Evolutionary conservation across 2,888 invertebrate species (phyloP), one percentile per base, ranked within the genome.

Genomic region (Belgica antarctica): DNA sequence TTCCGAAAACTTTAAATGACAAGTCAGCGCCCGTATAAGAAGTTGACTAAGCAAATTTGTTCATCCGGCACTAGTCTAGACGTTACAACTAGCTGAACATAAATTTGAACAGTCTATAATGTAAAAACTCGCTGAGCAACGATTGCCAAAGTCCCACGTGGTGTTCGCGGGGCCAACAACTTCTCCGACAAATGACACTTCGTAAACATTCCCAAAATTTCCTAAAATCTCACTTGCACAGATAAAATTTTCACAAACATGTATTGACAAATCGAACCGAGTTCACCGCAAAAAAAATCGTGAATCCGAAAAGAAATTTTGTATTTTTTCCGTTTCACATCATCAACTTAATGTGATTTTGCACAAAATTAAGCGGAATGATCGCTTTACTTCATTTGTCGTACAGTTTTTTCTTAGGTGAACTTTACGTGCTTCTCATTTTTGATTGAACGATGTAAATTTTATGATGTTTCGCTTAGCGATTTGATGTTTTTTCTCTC

Each of bases 361-460:
- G 52, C 52, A 52, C 52, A 52, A 52, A 52, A 22, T 52, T 52
- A 52, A 19, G 22, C 52, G 22, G 52, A 52, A 22, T 52, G 52
- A 52, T 52, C 22, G 17, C 22, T 52, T 22, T 52, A 52, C 22
- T 22, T 17, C 17, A 52, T 52, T 52, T 22, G 19, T 12, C 22
- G 52, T 52, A n/a, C 52, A 17, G 8, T 22, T 52, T 12, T 52
- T 52, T n/a, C n/a, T n/a, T 17, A 52, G 17, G 52, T 52, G 52
- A 52, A 52, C 52, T 52, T 52, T 52, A 52, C 52, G 52, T 52
- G 17, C 52, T 52, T 52, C 52, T 52, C 22, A 2, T 52, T 52
- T 52, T 2, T 52, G 52, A 52, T 52, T 52, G 52, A 52, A 52
- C 22, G 52, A 19, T 52, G 22, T 52, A 52, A 52, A 52, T 2